Conservation (phyloP, 2,113 vertebrate genomes). For the human (Homo sapiens) region GRCh38 chr17:69867001-69867500, state of each 20-base stretch:
- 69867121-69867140: neutral
- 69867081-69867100: neutral
- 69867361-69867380: neutral
- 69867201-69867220: neutral
- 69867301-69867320: neutral
- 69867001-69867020: neutral
- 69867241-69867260: neutral
- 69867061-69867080: accelerated
- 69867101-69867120: neutral
- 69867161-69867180: neutral
- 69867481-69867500: neutral
- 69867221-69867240: neutral
- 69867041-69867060: neutral
- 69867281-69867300: neutral
- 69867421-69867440: neutral
- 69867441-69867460: neutral
- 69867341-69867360: neutral
- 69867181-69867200: neutral
- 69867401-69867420: neutral
- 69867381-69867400: neutral
- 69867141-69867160: neutral
- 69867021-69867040: neutral
- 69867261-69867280: neutral
- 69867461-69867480: neutral
- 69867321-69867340: too few relatives aligned